Conservation (phyloP, 2,888 invertebrate species). For the Tetanocera ferruginea region DNA sequence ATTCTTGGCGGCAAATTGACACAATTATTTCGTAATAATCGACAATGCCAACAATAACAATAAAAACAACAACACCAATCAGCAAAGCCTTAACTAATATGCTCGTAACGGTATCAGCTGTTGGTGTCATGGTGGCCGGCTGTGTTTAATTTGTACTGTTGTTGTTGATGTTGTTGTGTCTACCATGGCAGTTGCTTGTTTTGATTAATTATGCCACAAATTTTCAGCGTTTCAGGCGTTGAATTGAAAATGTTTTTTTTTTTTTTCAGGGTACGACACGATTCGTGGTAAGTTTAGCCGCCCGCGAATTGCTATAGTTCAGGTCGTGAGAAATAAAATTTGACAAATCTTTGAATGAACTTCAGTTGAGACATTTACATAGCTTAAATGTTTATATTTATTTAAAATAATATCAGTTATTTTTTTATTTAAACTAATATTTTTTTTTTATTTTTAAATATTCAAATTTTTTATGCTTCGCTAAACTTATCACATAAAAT, state of each 20-base stretch:
- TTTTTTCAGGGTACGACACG: too few species aligned
- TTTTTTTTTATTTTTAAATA: too few species aligned
- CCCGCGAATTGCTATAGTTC: too few species aligned
- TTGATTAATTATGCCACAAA: constrained; percentile 11
- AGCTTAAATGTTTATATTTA: not conserved
- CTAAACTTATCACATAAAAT: too few species aligned
- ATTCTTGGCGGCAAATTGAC: constrained; percentile 52
- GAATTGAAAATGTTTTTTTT: too few species aligned
- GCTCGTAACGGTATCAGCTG: not conserved
- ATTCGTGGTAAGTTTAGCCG: too few species aligned
- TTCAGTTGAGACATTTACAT: not conserved
- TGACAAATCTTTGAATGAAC: not conserved
- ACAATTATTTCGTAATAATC: constrained; percentile 45
- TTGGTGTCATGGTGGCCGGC: not conserved
- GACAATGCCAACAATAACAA: constrained; percentile 4
- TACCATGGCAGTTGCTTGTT: not conserved
- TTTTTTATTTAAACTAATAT: too few species aligned
- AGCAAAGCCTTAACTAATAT: not conserved
- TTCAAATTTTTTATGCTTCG: too few species aligned
- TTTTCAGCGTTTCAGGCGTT: not conserved
- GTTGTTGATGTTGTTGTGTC: not conserved
- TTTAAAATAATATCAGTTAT: too few species aligned
- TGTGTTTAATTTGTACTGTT: too few species aligned
- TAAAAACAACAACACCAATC: not conserved
- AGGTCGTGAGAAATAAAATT: not conserved